Conservation (phyloP, 2,888 invertebrate genomes). For the Sylvicola cinctus region DNA sequence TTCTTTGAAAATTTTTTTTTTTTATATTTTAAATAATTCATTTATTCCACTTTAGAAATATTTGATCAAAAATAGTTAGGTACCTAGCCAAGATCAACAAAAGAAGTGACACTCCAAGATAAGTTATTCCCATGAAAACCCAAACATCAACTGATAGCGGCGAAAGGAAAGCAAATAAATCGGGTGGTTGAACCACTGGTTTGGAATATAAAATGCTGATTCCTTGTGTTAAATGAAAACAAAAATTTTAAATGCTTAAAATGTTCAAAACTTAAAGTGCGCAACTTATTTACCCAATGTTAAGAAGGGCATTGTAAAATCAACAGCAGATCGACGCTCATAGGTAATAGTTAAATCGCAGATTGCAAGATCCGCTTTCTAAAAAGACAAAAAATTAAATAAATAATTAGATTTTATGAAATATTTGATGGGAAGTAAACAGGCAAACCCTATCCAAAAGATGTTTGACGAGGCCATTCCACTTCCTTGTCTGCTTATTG, state of each 20-base stretch:
- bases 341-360: conserved; percentile 93
- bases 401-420: conserved; percentile 2
- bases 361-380: conserved; percentile 88
- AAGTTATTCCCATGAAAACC: conserved; percentile 78
- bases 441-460: conserved; percentile 57
- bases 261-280: no score
- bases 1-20: conserved; percentile 35
- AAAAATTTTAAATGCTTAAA: no score
- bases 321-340: conserved; percentile 65
- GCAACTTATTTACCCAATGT: conserved; percentile 76
- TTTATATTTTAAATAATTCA: no score
- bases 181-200: conserved; percentile 53
- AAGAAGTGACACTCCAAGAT: conserved; percentile 59
- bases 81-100: conserved; percentile 65
- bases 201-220: conserved; percentile 77
- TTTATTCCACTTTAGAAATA: not conserved
- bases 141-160: conserved; percentile 75
- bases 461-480: conserved; percentile 59
- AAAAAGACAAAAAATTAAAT: conserved; percentile 17
- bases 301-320: conserved; percentile 96
- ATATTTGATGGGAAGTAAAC: no score
- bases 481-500: conserved; percentile 46
- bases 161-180: conserved; percentile 73
- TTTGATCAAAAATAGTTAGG: no score
- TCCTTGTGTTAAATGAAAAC: no score